Evolutionary conservation across 30 jellyfish, hydroid and myxozoan species (phyloP).

Genomic region (Aurelia aurita complex sp. Pacific): DNA sequence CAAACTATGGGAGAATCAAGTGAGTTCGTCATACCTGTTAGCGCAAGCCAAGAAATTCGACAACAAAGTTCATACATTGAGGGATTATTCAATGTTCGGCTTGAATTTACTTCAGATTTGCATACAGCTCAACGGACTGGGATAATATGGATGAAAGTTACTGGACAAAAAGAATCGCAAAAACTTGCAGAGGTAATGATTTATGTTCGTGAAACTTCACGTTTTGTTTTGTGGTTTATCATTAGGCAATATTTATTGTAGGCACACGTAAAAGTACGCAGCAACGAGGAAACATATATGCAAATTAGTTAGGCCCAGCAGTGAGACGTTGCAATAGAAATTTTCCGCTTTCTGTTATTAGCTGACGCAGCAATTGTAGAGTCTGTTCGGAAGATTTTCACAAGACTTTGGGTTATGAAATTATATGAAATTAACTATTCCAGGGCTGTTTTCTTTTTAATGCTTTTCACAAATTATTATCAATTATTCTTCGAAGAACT

Average conservation of each 20-base stretch:
- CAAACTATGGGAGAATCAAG: constrained; percentile 7
- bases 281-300: constrained; percentile 12
- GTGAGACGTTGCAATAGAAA: not conserved
- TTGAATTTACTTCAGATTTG: constrained; percentile 39
- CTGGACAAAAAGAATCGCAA: constrained; percentile 31
- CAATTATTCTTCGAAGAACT: no score
- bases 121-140: constrained; percentile 36
- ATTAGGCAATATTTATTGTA: not conserved
- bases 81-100: constrained; percentile 21
- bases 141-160: constrained; percentile 52
- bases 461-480: no score
- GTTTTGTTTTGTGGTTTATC: not conserved
- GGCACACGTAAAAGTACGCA: constrained; percentile 3
- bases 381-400: not conserved
- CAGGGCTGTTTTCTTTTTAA: no score
- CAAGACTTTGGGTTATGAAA: not conserved
- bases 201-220: not conserved
- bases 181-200: constrained; percentile 36
- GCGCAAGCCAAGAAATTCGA: constrained; percentile 29
- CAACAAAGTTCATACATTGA: constrained; percentile 5
- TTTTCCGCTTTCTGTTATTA: constrained; percentile 23
- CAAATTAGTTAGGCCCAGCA: not conserved
- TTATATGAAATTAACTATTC: no score
- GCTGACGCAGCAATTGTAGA: no score
- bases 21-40: constrained; percentile 59